phyloP scores from a whole-genome alignment of 2,113 vertebrate genomes.

The Salminus brasiliensis region DNA sequence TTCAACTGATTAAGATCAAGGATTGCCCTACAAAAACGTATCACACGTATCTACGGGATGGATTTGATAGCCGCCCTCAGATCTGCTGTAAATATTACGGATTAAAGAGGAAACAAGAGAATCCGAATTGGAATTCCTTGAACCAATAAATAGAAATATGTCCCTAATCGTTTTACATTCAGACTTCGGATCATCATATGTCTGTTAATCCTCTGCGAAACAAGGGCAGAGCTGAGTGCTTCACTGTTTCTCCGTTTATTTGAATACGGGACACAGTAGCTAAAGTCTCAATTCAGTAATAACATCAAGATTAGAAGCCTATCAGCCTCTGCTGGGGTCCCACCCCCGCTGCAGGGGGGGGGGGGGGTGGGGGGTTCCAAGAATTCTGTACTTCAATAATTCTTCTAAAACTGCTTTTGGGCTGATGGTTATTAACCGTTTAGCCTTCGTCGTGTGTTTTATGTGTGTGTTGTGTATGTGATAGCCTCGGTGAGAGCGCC shows the following conservation, averaged over 20 bases:
- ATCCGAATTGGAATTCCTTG: slow-evolving; percentile 88
- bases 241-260: slow-evolving; percentile 70
- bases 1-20: slow-evolving; percentile 54
- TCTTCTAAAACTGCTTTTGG: slow-evolving; percentile 77
- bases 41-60: slow-evolving; percentile 54
- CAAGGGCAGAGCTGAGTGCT: slow-evolving; percentile 75
- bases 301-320: slow-evolving; percentile 67
- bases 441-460: slow-evolving; percentile 72
- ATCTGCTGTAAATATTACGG: slow-evolving; percentile 85
- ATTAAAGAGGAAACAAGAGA: slow-evolving; percentile 84
- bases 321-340: slow-evolving; percentile 67
- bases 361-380: slow-evolving; percentile 69
- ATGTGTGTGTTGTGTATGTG: slow-evolving; percentile 71
- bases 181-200: slow-evolving; percentile 81
- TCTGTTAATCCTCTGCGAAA: slow-evolving; percentile 86
- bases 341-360: slow-evolving; percentile 63
- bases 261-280: slow-evolving; percentile 52
- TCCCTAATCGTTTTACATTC: slow-evolving; percentile 83
- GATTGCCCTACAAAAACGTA: slow-evolving; percentile 53
- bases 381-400: slow-evolving; percentile 73
- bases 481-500: slow-evolving; percentile 58
- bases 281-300: slow-evolving; percentile 66
- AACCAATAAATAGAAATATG: slow-evolving; percentile 90
- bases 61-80: slow-evolving; percentile 63
- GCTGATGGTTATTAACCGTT: slow-evolving; percentile 78